These are phyloP conservation scores for Drosophila truncata DNA, from an alignment of 1,140 invertebrate genomes.

Conservation along the genomic window DNA sequence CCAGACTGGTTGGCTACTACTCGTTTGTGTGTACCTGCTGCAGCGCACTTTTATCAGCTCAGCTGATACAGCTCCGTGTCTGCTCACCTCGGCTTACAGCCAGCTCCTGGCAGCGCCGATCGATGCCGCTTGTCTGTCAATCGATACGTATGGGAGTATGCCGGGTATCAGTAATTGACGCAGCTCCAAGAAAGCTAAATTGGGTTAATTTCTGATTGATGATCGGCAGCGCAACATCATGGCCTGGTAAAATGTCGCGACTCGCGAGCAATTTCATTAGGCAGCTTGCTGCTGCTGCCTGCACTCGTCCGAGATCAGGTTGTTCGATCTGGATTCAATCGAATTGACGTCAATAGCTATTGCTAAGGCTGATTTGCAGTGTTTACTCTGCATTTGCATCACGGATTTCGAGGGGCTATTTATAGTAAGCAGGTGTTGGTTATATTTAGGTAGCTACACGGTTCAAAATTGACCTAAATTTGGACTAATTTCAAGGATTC, in stretches of 20 bases:
- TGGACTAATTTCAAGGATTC: not conserved
- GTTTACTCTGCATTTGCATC: constrained; percentile 31
- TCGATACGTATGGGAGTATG: constrained; percentile 5
- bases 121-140: constrained; percentile 36
- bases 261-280: constrained; percentile 54
- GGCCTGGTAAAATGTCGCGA: constrained; percentile 43
- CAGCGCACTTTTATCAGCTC: constrained; percentile 51
- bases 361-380: constrained; percentile 2
- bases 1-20: constrained; percentile 32
- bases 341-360: constrained; percentile 41
- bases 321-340: constrained; percentile 22
- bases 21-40: constrained; percentile 14
- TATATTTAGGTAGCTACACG: constrained; percentile 9
- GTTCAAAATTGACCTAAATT: not conserved
- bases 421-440: constrained; percentile 20
- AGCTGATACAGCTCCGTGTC: constrained; percentile 45
- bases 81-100: constrained; percentile 20
- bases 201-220: constrained; percentile 69
- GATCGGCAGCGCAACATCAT: constrained; percentile 35
- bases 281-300: constrained; percentile 10
- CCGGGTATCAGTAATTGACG: constrained; percentile 31
- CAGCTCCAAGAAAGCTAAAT: constrained; percentile 50
- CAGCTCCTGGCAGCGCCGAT: constrained; percentile 18
- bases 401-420: constrained; percentile 38
- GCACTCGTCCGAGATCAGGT: constrained; percentile 28